Conservation (phyloP, 2,797 vertebrate species). For the Bradypodion ventrale region DNA sequence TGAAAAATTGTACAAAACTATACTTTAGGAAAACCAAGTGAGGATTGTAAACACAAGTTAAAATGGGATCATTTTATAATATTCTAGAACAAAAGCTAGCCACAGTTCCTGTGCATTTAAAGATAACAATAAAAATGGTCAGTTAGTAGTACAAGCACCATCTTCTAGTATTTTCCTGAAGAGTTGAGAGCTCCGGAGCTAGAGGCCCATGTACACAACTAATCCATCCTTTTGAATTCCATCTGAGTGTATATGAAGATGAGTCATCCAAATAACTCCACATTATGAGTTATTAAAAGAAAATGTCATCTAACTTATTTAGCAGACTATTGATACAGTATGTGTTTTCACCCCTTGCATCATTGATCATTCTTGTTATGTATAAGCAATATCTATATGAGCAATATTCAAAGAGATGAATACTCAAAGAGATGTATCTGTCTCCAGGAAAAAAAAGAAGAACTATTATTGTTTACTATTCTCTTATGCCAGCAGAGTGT, state of each 20-base stretch:
- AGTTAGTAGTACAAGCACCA: background rate
- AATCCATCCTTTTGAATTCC: background rate
- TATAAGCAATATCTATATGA: background rate
- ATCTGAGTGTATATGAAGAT: background rate
- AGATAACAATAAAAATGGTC: background rate
- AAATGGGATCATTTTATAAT: background rate
- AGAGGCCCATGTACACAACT: background rate
- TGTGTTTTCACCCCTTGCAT: background rate
- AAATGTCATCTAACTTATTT: background rate
- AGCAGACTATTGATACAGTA: background rate
- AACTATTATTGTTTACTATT: background rate
- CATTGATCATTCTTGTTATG: accelerated
- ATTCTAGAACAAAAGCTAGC: background rate
- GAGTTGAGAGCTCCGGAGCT: background rate
- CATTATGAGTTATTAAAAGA: background rate
- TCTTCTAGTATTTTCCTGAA: background rate
- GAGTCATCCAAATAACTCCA: too few relatives aligned
- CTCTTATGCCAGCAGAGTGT: background rate
- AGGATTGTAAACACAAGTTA: background rate
- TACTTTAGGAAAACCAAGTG: background rate
- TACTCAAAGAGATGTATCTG: background rate
- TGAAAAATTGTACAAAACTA: background rate
- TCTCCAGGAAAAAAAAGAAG: background rate
- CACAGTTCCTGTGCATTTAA: background rate
- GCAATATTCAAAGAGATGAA: background rate